These are phyloP conservation scores for Chymomyza costata DNA, from an alignment of 1,140 invertebrate species.

Conservation along the genomic window DNA sequence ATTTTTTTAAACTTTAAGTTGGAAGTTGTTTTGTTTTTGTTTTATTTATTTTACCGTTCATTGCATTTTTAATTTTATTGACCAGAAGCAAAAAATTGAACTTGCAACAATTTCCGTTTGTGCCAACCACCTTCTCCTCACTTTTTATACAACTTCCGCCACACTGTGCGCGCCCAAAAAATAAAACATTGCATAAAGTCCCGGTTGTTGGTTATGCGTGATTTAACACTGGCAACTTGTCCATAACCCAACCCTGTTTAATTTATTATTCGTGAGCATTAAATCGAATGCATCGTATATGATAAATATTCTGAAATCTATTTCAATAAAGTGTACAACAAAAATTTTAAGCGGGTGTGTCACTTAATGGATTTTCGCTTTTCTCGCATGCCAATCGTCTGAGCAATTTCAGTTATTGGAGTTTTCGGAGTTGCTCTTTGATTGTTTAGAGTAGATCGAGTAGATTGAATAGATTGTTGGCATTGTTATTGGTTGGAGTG, in stretches of 20 bases:
- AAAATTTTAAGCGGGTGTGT: constrained; percentile 50
- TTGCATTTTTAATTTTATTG: constrained; percentile 50
- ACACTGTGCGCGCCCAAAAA: constrained; percentile 34
- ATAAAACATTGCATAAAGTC: constrained; percentile 1
- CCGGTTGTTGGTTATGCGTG: constrained; percentile 49
- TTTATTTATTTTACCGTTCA: no score
- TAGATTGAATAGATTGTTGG: no score
- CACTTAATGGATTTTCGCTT: constrained; percentile 55
- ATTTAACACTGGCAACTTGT: constrained; percentile 43
- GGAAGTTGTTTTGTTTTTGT: no score
- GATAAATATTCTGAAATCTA: constrained; percentile 61
- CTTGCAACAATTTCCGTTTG: constrained; percentile 40
- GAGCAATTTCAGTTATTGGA: constrained; percentile 17
- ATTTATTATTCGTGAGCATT: neutral
- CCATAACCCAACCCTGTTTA: neutral
- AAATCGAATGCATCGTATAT: constrained; percentile 27
- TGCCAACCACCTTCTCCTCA: no score
- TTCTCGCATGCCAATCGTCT: constrained; percentile 40
- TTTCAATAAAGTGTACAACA: constrained; percentile 18
- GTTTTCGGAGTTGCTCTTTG: constrained; percentile 8
- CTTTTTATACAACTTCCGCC: constrained; percentile 63
- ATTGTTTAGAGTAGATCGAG: constrained; percentile 13
- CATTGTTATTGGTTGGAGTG: constrained; percentile 21
- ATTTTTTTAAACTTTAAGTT: no score
- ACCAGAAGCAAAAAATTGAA: constrained; percentile 34